Evolutionary conservation across 1,140 invertebrate genomes (phyloP).

Genomic region (Helicoverpa zea): DNA sequence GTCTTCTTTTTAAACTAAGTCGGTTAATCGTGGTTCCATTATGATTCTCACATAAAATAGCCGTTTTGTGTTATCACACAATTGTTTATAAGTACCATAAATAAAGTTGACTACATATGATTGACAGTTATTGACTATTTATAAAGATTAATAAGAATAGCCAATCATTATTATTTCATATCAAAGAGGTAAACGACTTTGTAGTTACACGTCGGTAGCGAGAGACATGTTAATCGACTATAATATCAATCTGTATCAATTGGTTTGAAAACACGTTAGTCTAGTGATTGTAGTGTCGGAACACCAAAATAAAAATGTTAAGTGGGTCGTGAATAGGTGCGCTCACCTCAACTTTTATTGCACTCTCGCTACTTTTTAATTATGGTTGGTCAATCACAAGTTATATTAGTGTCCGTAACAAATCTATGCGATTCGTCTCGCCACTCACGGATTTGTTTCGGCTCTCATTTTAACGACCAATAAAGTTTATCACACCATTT

Average conservation of each 20-base stretch:
- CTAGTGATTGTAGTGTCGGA: conserved; percentile 15
- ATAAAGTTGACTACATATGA: conserved; percentile 45
- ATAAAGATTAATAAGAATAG: conserved; percentile 44
- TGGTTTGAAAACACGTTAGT: conserved; percentile 32
- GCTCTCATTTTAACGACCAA: conserved; percentile 77
- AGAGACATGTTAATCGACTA: conserved; percentile 17
- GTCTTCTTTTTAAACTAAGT: conserved; percentile 82
- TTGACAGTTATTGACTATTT: conserved; percentile 55
- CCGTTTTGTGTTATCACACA: conserved; percentile 52
- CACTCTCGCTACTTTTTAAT: conserved; percentile 80
- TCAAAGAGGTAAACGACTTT: conserved; percentile 45
- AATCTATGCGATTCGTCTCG: conserved; percentile 74
- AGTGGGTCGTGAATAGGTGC: conserved; percentile 45
- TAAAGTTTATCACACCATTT: conserved; percentile 85
- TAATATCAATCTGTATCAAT: conserved; percentile 34
- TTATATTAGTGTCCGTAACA: conserved; percentile 66
- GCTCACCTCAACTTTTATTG: conserved; percentile 57
- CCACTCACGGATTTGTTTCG: conserved; percentile 75
- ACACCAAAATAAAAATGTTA: conserved; percentile 35
- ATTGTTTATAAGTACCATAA: conserved; percentile 56
- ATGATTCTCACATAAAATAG: conserved; percentile 60
- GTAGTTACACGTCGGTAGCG: conserved; percentile 35
- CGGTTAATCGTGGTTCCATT: conserved; percentile 74
- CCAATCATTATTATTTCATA: conserved; percentile 24
- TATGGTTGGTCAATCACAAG: conserved; percentile 77